Evolutionary conservation across 2,113 vertebrate species (phyloP).

Genomic region (Nothocercus nigrocapillus): DNA sequence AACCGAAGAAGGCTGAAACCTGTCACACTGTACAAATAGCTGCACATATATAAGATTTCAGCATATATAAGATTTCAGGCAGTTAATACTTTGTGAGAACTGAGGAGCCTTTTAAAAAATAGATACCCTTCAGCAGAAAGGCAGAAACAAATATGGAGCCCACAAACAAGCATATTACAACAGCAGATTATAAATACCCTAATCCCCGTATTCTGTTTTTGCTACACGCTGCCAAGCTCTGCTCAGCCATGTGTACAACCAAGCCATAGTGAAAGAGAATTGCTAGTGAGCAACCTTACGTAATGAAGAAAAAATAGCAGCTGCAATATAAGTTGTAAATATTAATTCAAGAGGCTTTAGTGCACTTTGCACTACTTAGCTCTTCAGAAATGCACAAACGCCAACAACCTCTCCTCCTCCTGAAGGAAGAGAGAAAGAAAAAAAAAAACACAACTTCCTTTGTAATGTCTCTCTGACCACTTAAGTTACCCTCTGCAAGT

Average conservation of each 20-base stretch:
- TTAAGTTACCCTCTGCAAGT: background rate
- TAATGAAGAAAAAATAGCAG: background rate
- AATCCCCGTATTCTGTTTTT: background rate
- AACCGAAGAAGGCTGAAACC: background rate
- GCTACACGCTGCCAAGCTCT: background rate
- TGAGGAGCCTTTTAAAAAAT: background rate
- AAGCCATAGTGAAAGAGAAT: background rate
- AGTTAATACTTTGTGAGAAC: background rate
- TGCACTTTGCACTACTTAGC: background rate
- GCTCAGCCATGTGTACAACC: rapidly evolving
- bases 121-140: background rate
- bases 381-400: background rate
- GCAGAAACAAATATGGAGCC: background rate
- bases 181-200: background rate
- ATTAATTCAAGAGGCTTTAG: background rate
- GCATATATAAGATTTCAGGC: background rate
- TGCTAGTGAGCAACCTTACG: background rate
- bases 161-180: background rate
- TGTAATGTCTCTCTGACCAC: background rate
- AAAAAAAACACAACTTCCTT: background rate
- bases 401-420: background rate
- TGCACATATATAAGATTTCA: rapidly evolving
- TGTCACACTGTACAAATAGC: background rate
- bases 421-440: background rate
- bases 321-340: background rate